Evolutionary conservation across 2,113 vertebrate genomes (phyloP).

Genomic region (Ailurus styani): DNA sequence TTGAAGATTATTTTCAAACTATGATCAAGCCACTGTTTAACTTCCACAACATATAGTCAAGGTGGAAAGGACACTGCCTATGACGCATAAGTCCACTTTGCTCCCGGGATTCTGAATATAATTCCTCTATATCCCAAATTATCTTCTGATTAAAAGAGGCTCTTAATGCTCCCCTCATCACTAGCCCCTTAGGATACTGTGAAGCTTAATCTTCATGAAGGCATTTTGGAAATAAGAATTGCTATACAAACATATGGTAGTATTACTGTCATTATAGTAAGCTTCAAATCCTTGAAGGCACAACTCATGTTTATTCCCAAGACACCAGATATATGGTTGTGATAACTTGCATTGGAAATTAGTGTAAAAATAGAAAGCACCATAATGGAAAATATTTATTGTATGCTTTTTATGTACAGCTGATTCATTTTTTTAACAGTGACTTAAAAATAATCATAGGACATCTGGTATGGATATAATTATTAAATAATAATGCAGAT

Average conservation of each 20-base stretch:
- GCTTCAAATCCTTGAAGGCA: conserved; percentile 32
- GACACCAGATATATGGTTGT: conserved; percentile 5
- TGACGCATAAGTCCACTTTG: not conserved
- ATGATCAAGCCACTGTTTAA: not conserved
- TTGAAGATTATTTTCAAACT: conserved; percentile 7
- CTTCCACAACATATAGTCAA: not conserved
- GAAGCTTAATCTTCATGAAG: not conserved
- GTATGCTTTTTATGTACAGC: not conserved
- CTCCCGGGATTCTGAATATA: not conserved
- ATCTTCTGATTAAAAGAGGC: not conserved
- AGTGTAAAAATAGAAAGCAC: conserved; percentile 21
- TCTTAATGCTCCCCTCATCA: not conserved
- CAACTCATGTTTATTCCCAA: not conserved
- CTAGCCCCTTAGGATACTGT: not conserved
- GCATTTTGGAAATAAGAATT: conserved; percentile 39
- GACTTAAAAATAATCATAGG: conserved; percentile 42
- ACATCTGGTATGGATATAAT: not conserved
- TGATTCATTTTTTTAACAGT: conserved; percentile 28
- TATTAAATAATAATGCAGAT: conserved; percentile 60
- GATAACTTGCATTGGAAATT: conserved; percentile 41
- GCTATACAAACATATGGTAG: not conserved
- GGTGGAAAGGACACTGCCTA: not conserved
- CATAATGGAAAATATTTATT: conserved; percentile 50
- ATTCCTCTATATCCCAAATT: not conserved
- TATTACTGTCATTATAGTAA: conserved; percentile 5